These are phyloP conservation scores for Caenorhabditis auriculariae DNA, from an alignment of 2,888 invertebrate genomes.

Conservation along the genomic window DNA sequence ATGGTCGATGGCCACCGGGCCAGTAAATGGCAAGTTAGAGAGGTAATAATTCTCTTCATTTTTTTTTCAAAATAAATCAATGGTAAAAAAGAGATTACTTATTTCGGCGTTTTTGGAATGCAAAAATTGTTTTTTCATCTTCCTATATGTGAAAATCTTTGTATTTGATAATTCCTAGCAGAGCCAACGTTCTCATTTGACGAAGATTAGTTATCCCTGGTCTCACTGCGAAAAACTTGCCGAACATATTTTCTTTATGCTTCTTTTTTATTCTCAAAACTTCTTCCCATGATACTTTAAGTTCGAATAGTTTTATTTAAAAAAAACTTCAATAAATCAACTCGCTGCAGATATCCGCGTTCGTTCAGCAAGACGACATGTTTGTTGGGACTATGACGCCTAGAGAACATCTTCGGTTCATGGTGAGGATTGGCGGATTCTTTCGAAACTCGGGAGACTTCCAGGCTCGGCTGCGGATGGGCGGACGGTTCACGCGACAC, in stretches of 20 bases:
- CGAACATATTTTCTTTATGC: background rate
- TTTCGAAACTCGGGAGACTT: background rate
- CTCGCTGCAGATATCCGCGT: slow-evolving; percentile 77
- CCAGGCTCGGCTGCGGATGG: slow-evolving; percentile 77
- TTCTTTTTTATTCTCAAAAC: background rate
- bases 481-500: slow-evolving; percentile 71
- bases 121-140: no score
- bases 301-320: no score
- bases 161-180: background rate
- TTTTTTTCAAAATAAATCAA: background rate
- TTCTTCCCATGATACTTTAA: no score
- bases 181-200: no score
- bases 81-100: no score
- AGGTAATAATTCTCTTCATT: slow-evolving; percentile 13
- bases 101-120: no score
- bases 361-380: slow-evolving; percentile 87
- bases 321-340: no score
- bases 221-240: no score
- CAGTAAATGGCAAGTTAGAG: slow-evolving; percentile 45
- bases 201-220: no score
- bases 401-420: slow-evolving; percentile 81
- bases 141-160: no score
- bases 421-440: slow-evolving; percentile 69
- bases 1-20: slow-evolving; percentile 40
- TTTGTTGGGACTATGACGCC: slow-evolving; percentile 84